Conservation (phyloP, 1,140 invertebrate species). For the Drosophila baimaii region DNA sequence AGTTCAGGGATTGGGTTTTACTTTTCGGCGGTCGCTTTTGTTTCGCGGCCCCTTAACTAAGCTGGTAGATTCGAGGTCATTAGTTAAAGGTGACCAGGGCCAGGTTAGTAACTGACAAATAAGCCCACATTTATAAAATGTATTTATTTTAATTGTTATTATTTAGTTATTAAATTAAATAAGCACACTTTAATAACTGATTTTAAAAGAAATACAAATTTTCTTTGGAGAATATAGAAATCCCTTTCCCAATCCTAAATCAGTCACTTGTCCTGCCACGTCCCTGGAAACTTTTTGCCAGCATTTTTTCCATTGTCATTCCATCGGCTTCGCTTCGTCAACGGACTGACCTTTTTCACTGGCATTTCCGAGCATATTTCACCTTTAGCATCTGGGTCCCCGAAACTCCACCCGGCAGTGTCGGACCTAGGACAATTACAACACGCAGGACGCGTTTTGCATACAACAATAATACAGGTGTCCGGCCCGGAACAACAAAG, state of each 20-base stretch:
- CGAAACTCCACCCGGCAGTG: constrained; percentile 23
- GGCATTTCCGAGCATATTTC: constrained; percentile 27
- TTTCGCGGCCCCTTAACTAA: neutral
- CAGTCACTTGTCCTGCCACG: constrained; percentile 2
- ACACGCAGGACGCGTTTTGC: constrained; percentile 38
- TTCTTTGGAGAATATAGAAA: neutral
- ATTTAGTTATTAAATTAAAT: neutral
- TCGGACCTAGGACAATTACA: constrained; percentile 22
- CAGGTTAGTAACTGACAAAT: too few relatives aligned
- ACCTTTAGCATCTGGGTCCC: constrained; percentile 1
- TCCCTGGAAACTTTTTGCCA: constrained; percentile 10
- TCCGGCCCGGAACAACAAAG: constrained; percentile 7
- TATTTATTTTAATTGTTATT: neutral
- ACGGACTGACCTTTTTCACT: constrained; percentile 27
- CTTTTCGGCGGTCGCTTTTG: constrained; percentile 7
- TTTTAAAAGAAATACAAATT: too few relatives aligned
- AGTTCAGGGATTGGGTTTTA: constrained; percentile 2
- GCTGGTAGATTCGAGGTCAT: neutral
- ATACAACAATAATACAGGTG: constrained; percentile 39
- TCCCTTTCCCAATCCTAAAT: neutral
- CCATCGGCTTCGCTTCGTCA: constrained; percentile 8
- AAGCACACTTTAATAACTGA: too few relatives aligned
- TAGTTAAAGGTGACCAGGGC: neutral
- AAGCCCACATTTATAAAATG: too few relatives aligned
- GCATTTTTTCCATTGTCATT: neutral